phyloP scores from a whole-genome alignment of 2,113 vertebrate genomes.

The Myanophis thanlyinensis region DNA sequence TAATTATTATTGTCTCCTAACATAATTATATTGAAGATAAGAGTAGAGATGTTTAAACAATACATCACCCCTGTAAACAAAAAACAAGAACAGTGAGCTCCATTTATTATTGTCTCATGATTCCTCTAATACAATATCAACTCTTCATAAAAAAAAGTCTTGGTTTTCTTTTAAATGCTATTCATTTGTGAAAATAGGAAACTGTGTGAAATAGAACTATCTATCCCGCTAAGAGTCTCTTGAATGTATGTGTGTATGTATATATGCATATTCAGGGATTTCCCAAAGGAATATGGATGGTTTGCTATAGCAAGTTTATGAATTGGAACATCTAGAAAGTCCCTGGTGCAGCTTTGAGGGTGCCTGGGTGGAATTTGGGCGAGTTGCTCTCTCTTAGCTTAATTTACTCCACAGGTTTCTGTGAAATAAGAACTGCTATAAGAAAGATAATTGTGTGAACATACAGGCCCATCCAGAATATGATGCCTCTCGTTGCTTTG shows the following conservation, averaged over 20 bases:
- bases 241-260: background rate
- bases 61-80: background rate
- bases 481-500: constrained; percentile 84
- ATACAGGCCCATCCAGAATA: constrained; percentile 84
- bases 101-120: background rate
- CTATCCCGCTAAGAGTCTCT: background rate
- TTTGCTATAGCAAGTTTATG: background rate
- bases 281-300: background rate
- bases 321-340: background rate
- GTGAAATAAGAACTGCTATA: background rate
- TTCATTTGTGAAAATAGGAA: background rate
- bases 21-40: background rate
- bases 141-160: too few relatives aligned
- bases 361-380: background rate
- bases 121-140: too few relatives aligned
- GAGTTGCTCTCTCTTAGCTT: background rate
- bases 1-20: background rate
- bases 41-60: background rate
- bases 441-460: constrained; percentile 2
- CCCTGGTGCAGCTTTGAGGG: background rate
- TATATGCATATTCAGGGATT: background rate
- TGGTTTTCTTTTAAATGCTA: background rate
- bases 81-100: background rate
- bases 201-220: background rate
- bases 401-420: background rate